Evolutionary conservation across 2,888 invertebrate genomes (phyloP), one percentile per base, ranked within the genome.

Genomic region (Thereva unica): DNA sequence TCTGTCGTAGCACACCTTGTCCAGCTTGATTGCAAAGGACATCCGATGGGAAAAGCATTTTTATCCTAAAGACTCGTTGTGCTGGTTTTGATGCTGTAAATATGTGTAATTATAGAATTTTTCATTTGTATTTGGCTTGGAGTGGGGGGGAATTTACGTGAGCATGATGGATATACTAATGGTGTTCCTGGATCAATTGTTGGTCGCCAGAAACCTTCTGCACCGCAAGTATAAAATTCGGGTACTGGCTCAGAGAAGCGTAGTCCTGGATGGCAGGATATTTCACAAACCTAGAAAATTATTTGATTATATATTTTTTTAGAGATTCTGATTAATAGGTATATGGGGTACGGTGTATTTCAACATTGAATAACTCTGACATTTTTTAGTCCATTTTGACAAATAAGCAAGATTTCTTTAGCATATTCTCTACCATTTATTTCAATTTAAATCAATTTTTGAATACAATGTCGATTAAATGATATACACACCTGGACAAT

Each of bases 191-290:
- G 92, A 76, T 93, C 89, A 44, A 83, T 84, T 0, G 93, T 93
- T 59, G 97, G 97, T 73, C 95, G 85, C 98, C 97, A 98, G 82
- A 95, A 93, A 47, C 97, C 98, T 87, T 97, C 97, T 64, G 92
- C 93, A n/a, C 96, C 97, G 77, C 98, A 98, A 1, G 95, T 95
- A 79, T 96, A 98, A 85, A 97, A 97, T 72, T 93, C 91, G 1
- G 97, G 96, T n/a, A 96, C 92, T 66, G 89, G 87, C 77, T 94
- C 92, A 0, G 96, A 95, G 84, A 98, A 98, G 72, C 91, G 85
- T 5, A 94, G 83, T n/a, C 93, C 93, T 67, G 87, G 82, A 72
- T 93, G 91, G 75, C 95, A 95, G 55, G 88, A 85, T 68, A 95
- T 95, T 80, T 95, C 94, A 78, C 97, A 97, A 1, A 96, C 92